Evolutionary conservation across 2,888 invertebrate species (phyloP).

Genomic region (Lobophora halterata): DNA sequence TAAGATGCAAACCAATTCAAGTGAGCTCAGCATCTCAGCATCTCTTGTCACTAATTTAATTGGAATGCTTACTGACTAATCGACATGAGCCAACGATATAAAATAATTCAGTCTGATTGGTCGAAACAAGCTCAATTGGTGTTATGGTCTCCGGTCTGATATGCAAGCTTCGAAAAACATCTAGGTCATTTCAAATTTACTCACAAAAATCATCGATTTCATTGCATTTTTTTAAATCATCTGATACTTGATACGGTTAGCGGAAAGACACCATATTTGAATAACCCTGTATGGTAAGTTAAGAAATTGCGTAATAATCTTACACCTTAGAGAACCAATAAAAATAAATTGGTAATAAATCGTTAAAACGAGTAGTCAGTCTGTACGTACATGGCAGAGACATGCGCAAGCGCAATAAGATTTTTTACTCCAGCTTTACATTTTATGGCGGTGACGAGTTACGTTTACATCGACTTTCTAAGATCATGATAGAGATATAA

Average conservation of each 20-base stretch:
- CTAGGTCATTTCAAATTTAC: too few species aligned
- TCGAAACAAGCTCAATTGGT: constrained; percentile 61
- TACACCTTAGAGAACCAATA: background rate
- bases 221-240: background rate
- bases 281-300: too few species aligned
- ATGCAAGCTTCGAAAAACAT: constrained; percentile 12
- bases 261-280: too few species aligned
- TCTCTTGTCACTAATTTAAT: constrained; percentile 45
- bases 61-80: constrained; percentile 54
- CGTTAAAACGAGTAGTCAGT: constrained; percentile 7
- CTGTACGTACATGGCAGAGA: constrained; percentile 32
- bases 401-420: constrained; percentile 27
- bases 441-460: constrained; percentile 36
- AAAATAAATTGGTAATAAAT: constrained; percentile 11
- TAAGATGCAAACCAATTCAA: constrained; percentile 17
- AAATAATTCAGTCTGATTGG: constrained; percentile 61
- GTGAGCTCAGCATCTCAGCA: constrained; percentile 13
- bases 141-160: constrained; percentile 43
- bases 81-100: constrained; percentile 40
- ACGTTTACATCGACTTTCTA: constrained; percentile 3
- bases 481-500: constrained; percentile 1
- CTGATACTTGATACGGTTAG: too few species aligned
- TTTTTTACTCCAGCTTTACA: constrained; percentile 37
- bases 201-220: too few species aligned
- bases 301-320: background rate